Conservation (phyloP, 2,888 invertebrate genomes). For the Thymelicus acteon region DNA sequence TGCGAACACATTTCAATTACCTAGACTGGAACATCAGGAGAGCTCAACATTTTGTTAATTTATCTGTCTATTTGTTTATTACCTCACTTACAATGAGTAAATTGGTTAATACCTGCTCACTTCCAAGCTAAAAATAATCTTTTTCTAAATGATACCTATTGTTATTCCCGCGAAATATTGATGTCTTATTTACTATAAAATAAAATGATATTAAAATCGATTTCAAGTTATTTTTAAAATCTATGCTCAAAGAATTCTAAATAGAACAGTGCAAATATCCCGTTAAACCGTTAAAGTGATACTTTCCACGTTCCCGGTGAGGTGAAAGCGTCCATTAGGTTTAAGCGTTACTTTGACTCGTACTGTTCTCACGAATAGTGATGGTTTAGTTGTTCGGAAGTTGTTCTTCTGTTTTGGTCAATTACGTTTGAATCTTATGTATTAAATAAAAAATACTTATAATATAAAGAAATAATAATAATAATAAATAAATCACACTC, state of each 20-base stretch:
- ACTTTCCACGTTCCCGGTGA: not conserved
- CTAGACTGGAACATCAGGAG: not conserved
- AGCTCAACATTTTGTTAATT: not conserved
- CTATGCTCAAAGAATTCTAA: not conserved
- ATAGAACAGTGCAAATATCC: not conserved
- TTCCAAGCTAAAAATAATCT: too few relatives aligned
- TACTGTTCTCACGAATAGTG: not conserved
- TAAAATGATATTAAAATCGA: not conserved
- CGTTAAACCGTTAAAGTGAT: not conserved
- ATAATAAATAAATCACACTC: too few relatives aligned
- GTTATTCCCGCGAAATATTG: too few relatives aligned
- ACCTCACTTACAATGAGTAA: too few relatives aligned
- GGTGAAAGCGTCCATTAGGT: conserved; percentile 3
- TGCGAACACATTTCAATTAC: conserved; percentile 9
- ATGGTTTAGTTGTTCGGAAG: too few relatives aligned
- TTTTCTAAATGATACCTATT: too few relatives aligned
- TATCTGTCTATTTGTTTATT: not conserved
- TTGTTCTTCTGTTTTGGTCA: too few relatives aligned
- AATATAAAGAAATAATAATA: too few relatives aligned
- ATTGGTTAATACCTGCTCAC: too few relatives aligned
- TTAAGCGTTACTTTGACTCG: conserved; percentile 13
- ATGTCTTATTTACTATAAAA: too few relatives aligned
- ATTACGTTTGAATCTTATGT: too few relatives aligned
- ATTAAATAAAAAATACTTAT: too few relatives aligned
- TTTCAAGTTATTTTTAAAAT: not conserved